Evolutionary conservation across 2,888 invertebrate genomes (phyloP), one percentile per base, ranked within the genome.

Genomic region (Oxycera nigricornis): DNA sequence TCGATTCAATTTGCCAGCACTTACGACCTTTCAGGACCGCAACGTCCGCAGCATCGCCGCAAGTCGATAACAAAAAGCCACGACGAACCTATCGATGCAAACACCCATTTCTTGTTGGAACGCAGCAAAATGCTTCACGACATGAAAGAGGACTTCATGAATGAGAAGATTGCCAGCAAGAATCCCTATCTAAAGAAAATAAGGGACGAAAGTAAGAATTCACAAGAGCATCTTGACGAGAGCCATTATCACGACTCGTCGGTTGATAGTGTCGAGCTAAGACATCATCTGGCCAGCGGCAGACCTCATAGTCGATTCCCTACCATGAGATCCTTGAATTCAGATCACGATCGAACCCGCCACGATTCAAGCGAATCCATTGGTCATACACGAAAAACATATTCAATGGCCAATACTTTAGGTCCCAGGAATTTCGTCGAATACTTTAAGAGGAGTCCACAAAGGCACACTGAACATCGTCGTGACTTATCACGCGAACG

Each of bases 151-250:
- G 84, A 86, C 2, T 86, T 86, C 76, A 83, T 86, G 52, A 83
- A 85, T 70, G 84, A 85, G 30, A 83, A 84, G 31, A 83, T 83
- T 4, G 83, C 80, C 11, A 84, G 84, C 24, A 82, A 82, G 1
- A 86, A 86, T 82, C 85, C 85, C 2, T 86, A 86, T 55, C 81
- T 85, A 77, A 82, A 82, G 20, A 82, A 83, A 57, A 82, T 83
- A 7, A 80, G 83, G 14, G 80, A 80, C 26, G 80, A 80, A 24
- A 77, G 77, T 26, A 78, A 79, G 41, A 55, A 74, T 20, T 74
- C 78, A 4, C 74, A 76, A 3, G 75, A 76, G 3, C 68, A 74
- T 67, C 65, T 75, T 22, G 76, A 79, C 70, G 57, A 76, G 3
- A 6, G n/a, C 41, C 76, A 72, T 1, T 77, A 76, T 14, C 74